These are phyloP conservation scores for Trichoplusia ni DNA, from an alignment of 1,140 invertebrate species.

Conservation along the genomic window DNA sequence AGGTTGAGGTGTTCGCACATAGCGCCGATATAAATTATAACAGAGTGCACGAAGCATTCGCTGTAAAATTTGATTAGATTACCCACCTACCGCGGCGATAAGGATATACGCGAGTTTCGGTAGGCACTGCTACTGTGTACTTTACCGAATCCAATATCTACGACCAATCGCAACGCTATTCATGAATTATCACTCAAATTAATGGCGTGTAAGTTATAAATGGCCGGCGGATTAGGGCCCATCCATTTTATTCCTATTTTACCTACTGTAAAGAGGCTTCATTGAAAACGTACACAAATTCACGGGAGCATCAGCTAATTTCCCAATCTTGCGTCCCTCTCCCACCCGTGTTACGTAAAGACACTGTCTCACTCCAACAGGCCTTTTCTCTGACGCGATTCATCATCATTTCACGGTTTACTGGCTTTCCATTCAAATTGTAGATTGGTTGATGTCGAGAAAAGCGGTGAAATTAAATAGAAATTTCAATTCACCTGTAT, in stretches of 20 bases:
- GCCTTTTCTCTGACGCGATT: slow-evolving; percentile 70
- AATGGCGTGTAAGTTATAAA: slow-evolving; percentile 81
- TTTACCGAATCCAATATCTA: slow-evolving; percentile 54
- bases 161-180: slow-evolving; percentile 66
- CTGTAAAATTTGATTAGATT: slow-evolving; percentile 48
- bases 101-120: slow-evolving; percentile 49
- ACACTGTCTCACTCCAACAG: slow-evolving; percentile 57
- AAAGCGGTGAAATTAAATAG: slow-evolving; percentile 47
- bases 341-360: slow-evolving; percentile 36
- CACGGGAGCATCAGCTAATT: slow-evolving; percentile 75
- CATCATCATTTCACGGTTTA: slow-evolving; percentile 78
- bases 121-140: slow-evolving; percentile 55
- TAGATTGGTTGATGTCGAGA: slow-evolving; percentile 36
- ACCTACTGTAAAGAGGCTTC: slow-evolving; percentile 78
- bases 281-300: slow-evolving; percentile 80
- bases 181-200: slow-evolving; percentile 79
- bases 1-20: background rate
- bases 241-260: slow-evolving; percentile 80
- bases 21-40: slow-evolving; percentile 1
- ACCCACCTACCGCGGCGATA: slow-evolving; percentile 46
- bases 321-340: slow-evolving; percentile 55
- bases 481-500: slow-evolving; percentile 42
- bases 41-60: slow-evolving; percentile 10
- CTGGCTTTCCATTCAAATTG: slow-evolving; percentile 70
- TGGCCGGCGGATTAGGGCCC: slow-evolving; percentile 75